Conservation (phyloP, 2,113 vertebrate species). For the Atrichornis clamosus region DNA sequence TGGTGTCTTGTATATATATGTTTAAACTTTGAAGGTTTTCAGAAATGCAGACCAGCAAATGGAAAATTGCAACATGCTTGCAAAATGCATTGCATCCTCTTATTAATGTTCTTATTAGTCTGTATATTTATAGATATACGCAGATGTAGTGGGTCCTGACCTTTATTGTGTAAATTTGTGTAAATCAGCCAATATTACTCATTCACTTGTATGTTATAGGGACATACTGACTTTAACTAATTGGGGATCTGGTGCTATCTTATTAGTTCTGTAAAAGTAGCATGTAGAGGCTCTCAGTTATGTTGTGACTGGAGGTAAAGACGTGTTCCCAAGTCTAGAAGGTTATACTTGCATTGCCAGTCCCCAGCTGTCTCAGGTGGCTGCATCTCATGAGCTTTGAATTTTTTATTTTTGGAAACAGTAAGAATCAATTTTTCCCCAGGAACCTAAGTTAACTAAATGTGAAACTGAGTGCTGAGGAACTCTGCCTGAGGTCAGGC, state of each 20-base stretch:
- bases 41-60: background rate
- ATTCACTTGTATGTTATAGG: background rate
- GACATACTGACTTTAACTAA: background rate
- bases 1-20: fast-evolving
- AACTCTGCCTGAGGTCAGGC: background rate
- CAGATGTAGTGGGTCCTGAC: background rate
- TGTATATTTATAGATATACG: background rate
- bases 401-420: background rate
- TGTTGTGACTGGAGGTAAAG: background rate
- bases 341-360: background rate
- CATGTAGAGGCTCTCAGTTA: background rate
- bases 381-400: background rate
- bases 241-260: background rate
- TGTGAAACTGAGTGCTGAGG: background rate
- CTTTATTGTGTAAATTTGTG: background rate
- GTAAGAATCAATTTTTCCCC: background rate
- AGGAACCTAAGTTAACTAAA: background rate
- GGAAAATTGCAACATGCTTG: background rate
- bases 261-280: background rate
- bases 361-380: background rate
- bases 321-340: background rate
- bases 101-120: background rate
- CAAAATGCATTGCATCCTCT: background rate
- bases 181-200: background rate
- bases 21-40: background rate